Evolutionary conservation across 2,113 vertebrate species (phyloP).

Genomic region (Burhinus oedicnemus): DNA sequence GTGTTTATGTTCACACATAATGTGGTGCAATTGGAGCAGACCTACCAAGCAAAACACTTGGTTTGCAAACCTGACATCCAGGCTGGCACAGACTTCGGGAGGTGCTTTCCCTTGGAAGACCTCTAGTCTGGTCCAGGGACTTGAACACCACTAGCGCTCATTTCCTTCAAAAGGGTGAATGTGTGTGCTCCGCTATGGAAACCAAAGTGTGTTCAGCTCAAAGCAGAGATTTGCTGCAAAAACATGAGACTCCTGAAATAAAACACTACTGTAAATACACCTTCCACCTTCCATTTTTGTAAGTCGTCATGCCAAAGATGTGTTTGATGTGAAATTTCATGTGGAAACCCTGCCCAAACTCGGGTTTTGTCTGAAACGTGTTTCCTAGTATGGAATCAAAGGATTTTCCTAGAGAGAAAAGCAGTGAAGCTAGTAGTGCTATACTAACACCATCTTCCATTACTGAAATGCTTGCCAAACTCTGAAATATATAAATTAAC

Average conservation of each 20-base stretch:
- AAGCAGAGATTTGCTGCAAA: neutral
- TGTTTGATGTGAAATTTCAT: neutral
- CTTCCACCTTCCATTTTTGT: neutral
- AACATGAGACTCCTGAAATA: neutral
- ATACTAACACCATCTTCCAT: neutral
- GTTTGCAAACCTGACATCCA: neutral
- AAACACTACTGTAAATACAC: neutral
- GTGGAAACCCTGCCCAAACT: neutral
- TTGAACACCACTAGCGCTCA: neutral
- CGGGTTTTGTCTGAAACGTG: neutral
- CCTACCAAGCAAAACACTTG: conserved; percentile 24
- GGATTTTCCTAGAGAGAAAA: neutral
- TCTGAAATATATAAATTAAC: neutral
- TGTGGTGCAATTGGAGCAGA: conserved; percentile 25
- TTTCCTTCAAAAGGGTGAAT: neutral
- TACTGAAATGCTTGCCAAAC: neutral
- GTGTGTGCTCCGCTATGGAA: neutral
- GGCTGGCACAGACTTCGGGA: neutral
- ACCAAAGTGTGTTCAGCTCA: neutral
- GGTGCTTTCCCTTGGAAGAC: neutral
- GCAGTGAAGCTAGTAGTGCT: neutral
- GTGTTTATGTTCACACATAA: conserved; percentile 17
- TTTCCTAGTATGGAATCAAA: neutral
- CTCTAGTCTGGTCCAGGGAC: neutral
- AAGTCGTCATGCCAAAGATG: neutral